Evolutionary conservation across 2,797 vertebrate species (phyloP).

Genomic region (Anguilla obscura): DNA sequence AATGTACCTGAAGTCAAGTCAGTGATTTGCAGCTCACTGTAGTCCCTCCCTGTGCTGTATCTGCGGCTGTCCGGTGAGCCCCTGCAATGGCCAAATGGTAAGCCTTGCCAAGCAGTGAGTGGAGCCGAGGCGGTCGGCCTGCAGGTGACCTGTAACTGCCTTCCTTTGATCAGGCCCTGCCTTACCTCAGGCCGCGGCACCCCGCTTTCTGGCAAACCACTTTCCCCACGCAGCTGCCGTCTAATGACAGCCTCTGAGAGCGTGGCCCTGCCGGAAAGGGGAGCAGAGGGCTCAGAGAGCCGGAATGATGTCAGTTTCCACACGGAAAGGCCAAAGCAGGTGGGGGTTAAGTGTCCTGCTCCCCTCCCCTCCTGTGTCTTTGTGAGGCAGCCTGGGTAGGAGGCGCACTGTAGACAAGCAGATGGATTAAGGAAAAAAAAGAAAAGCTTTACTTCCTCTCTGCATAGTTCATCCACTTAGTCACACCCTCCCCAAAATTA

Average conservation of each 20-base stretch:
- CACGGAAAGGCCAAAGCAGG: constrained; percentile 59
- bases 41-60: not conserved
- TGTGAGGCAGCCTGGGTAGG: constrained; percentile 38
- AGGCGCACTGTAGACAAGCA: constrained; percentile 25
- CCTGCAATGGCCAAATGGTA: not conserved
- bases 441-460: constrained; percentile 43
- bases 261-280: constrained; percentile 45
- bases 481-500: constrained; percentile 47
- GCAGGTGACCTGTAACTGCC: constrained; percentile 32
- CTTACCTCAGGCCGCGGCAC: constrained; percentile 19
- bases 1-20: too few species aligned
- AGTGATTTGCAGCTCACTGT: not conserved
- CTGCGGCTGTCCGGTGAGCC: not conserved
- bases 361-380: not conserved
- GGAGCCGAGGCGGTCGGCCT: constrained; percentile 1
- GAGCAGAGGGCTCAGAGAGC: constrained; percentile 46
- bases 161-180: constrained; percentile 12
- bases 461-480: constrained; percentile 51
- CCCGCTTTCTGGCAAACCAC: constrained; percentile 43
- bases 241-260: constrained; percentile 62
- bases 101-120: not conserved
- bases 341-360: constrained; percentile 48
- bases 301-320: constrained; percentile 71
- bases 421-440: constrained; percentile 47
- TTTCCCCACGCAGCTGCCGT: constrained; percentile 50